Percentiles rank a stretch among this genome's conserved stretches.
phyloP scores from a whole-genome alignment of 2,888 invertebrate species.

The Ophioninae sp. region DNA sequence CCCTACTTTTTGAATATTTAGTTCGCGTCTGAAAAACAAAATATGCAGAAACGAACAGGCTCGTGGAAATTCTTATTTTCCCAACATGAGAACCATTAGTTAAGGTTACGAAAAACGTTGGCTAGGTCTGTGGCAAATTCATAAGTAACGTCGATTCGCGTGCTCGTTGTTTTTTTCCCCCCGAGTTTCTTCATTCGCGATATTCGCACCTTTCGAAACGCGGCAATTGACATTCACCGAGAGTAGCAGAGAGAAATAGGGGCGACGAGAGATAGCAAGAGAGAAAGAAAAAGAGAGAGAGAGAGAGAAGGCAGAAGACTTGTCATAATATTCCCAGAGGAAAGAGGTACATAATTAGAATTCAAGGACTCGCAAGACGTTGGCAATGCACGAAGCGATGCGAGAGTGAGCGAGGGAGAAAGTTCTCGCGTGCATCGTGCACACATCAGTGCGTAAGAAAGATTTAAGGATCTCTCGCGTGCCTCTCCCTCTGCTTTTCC shows the following conservation, averaged over 20 bases:
- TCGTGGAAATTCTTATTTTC: no score
- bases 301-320: neutral
- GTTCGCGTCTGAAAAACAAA: no score
- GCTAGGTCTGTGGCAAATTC: neutral
- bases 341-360: constrained; percentile 50
- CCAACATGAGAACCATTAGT: neutral
- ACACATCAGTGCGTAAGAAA: constrained; percentile 37
- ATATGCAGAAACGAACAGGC: no score
- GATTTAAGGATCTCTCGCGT: constrained; percentile 56
- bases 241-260: neutral
- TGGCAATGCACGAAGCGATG: constrained; percentile 27
- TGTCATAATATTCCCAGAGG: constrained; percentile 30
- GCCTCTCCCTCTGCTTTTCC: neutral
- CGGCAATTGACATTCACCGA: constrained; percentile 30
- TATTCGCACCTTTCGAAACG: constrained; percentile 20
- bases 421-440: constrained; percentile 41
- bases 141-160: constrained; percentile 9
- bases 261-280: neutral
- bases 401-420: constrained; percentile 45
- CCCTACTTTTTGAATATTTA: no score
- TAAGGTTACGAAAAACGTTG: neutral
- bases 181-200: constrained; percentile 1
- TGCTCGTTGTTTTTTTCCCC: neutral
- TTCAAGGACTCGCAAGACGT: constrained; percentile 54
- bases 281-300: neutral